Evolutionary conservation across 1,140 invertebrate species (phyloP), one percentile per base, ranked within the genome.

Genomic region (Linepithema humile): DNA sequence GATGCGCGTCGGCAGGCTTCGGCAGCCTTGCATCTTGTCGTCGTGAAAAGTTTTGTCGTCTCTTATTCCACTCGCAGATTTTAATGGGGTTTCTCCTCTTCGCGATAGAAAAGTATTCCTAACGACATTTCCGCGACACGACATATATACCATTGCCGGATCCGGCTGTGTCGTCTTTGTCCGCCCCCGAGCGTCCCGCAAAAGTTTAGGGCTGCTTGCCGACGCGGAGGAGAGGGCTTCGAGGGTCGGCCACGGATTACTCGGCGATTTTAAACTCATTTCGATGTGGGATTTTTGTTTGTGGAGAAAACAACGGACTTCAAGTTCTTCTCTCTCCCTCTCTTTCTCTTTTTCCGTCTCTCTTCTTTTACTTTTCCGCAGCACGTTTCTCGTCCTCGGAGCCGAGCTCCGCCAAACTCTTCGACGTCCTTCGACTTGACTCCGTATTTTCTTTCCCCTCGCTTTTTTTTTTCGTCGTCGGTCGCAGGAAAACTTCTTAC

Each of bases 241-340:
- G 72, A 55, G 43, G 60, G 40, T 65, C 60, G 32, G 64, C 43
- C 43, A 43, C 55, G 85, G 82, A 88, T 89, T 90, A 84, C 83
- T 62, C 77, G 78, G 32, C 84, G 83, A 89, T 92, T 90, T 90
- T 90, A 90, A 90, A 91, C 85, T 91, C 85, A 85, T 90, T 89
- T 89, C 82, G 67, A 74, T 85, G 57, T 69, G n/a, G 77, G 83
- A 84, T 89, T 89, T 84, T 75, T 88, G 86, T 74, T 88, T 67
- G 65, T 23, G 60, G 40, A 57, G 84, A 80, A 89, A 89, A 88
- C 78, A 89, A 88, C 86, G 17, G 17, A 74, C 53, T 70, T 55
- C 55, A 29, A 67, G 29, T 32, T 10, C 55, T 45, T 26, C 26
- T 53, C 62, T 57, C 43, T 7, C 26, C 20, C 10, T 84, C 17